Evolutionary conservation across 92 coral and sea anemone species (phyloP), one percentile per base, ranked within the genome.

Genomic region (Umimayanthus kanabou): DNA sequence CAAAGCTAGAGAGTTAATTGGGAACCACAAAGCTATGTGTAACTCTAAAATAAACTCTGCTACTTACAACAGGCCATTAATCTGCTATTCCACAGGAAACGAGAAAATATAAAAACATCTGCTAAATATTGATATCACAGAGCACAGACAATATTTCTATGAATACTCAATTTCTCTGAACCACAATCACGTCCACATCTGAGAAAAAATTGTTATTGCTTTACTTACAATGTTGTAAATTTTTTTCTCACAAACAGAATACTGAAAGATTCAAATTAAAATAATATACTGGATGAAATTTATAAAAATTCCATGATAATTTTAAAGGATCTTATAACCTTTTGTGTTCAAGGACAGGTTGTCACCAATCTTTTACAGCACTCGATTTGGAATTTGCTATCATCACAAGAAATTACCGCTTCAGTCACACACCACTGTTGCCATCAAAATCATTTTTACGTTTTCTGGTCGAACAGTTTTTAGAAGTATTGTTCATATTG

Each of bases 31-130:
- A 53, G 20, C 58, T 53, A 53, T 14, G 9, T 33, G 5, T 73
- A 73, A 33, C n/a, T 6, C 47, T 39, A 75, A 20, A 40, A 15
- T 39, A 4, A 2, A 18, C 11, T 73, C 22, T 40, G 22, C 26
- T 73, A 37, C 11, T 9, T 39, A 73, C 45, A 73, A 73, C 78
- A 15, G 47, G n/a, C 43, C 78, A 73, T 73, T 73, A 33, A 39
- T 37, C 13, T 6, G 45, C 26, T 75, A 10, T 75, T 75, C 79
- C 79, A 75, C 23, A 75, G 29, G 45, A 20, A 75, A 75, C 9
- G 45, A n/a, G 45, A 45, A 37, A 75, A 75, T 16, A 39, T 13
- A 40, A 75, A 75, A 75, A 40, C 79, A 75, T 75, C 79, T 75
- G 79, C 45, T 75, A 75, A 8, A 75, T 75, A 39, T 39, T 75